Conservation (phyloP, 2,113 vertebrate genomes). For the Rhagologus leucostigma region DNA sequence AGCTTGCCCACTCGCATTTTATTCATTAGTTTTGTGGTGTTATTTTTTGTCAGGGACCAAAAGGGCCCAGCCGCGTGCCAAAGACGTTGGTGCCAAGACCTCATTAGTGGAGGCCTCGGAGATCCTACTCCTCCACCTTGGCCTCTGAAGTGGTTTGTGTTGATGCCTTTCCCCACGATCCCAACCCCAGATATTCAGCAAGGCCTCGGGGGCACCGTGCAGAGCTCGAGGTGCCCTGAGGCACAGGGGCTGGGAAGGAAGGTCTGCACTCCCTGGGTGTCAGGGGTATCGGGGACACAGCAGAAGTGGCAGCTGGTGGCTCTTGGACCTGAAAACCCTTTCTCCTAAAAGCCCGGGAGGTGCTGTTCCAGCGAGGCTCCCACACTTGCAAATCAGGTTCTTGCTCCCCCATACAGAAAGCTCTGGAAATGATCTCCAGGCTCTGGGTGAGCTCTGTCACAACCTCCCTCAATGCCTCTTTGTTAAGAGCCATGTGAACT, state of each 20-base stretch:
- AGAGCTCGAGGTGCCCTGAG: neutral
- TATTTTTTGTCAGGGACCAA: neutral
- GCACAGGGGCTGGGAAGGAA: neutral
- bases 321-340: neutral
- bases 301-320: neutral
- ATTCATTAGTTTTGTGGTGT: neutral
- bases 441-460: constrained; percentile 22
- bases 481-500: constrained; percentile 38
- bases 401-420: neutral
- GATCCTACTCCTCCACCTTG: constrained; percentile 30
- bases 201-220: neutral
- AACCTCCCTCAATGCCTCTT: constrained; percentile 40
- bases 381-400: neutral
- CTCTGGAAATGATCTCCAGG: constrained; percentile 19
- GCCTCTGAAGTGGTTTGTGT: constrained; percentile 62
- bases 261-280: neutral
- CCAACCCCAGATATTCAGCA: neutral
- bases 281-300: neutral
- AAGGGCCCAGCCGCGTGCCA: neutral
- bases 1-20: neutral
- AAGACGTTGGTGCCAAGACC: constrained; percentile 39
- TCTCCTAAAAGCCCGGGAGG: neutral
- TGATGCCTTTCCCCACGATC: constrained; percentile 37
- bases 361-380: neutral
- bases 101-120: constrained; percentile 50